phyloP scores from a whole-genome alignment of 2,888 invertebrate genomes.

The Artemia sp. region DNA sequence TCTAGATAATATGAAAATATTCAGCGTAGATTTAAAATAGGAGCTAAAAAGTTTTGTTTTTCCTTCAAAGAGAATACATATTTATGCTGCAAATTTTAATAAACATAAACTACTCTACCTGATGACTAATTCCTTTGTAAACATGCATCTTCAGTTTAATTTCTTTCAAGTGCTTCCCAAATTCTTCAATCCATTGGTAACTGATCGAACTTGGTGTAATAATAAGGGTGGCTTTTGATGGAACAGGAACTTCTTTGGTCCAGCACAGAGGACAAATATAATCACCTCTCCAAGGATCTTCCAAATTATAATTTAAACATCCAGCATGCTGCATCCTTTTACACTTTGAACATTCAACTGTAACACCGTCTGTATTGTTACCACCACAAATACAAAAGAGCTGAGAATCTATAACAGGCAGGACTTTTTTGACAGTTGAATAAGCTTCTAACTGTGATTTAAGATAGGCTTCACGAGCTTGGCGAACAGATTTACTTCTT shows the following conservation, averaged over 20 bases:
- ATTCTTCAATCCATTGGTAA: constrained; percentile 54
- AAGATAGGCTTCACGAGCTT: constrained; percentile 18
- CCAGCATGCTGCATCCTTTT: constrained; percentile 42
- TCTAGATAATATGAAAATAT: no score
- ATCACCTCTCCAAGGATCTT: constrained; percentile 29
- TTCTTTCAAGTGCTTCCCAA: constrained; percentile 41
- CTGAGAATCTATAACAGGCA: not conserved
- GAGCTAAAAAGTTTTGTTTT: constrained; percentile 12
- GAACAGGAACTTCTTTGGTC: constrained; percentile 36
- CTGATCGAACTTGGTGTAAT: constrained; percentile 49
- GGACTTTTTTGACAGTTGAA: not conserved
- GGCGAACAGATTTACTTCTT: constrained; percentile 18
- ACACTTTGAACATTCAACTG: constrained; percentile 42
- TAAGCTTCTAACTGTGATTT: not conserved
- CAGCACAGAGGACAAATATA: constrained; percentile 52
- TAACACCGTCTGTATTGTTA: constrained; percentile 25
- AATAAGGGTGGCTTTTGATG: constrained; percentile 49
- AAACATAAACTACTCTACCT: constrained; percentile 2
- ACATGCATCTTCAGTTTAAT: constrained; percentile 37
- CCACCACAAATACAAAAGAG: constrained; percentile 5
- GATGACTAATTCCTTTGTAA: constrained; percentile 32
- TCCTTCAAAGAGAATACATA: not conserved
- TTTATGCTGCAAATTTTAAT: not conserved
- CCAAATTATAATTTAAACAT: constrained; percentile 41
- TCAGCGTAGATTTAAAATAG: constrained; percentile 16